Percentiles rank a stretch among this genome's conserved stretches.
Evolutionary conservation across 35 echinoderm and acorn worm species (phyloP).

Genomic region (Nesometra sesokonis): DNA sequence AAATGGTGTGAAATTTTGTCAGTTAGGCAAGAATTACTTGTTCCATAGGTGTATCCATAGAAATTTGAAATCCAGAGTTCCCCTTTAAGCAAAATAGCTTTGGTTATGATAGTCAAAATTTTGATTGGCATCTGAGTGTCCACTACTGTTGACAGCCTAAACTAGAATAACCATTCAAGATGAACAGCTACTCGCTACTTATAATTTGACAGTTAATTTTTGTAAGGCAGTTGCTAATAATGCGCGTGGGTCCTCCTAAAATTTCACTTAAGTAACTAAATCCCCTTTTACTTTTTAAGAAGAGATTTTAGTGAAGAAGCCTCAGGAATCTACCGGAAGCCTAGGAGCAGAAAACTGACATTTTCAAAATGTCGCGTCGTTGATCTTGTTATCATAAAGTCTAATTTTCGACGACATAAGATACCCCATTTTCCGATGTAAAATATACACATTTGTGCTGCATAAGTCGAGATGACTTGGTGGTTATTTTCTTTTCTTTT

Average conservation of each 20-base stretch:
- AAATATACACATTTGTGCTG: not conserved
- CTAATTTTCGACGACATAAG: not conserved
- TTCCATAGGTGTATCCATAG: too few relatives aligned
- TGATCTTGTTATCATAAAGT: not conserved
- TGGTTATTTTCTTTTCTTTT: slow-evolving; percentile 1
- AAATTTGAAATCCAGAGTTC: too few relatives aligned
- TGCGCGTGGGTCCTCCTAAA: not conserved
- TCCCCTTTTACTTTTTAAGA: not conserved
- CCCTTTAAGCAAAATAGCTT: too few relatives aligned
- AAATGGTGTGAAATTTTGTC: too few relatives aligned
- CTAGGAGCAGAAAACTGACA: not conserved
- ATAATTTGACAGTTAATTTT: not conserved
- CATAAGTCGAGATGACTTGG: not conserved
- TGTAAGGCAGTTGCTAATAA: not conserved
- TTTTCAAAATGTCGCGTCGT: not conserved
- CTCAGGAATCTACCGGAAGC: not conserved
- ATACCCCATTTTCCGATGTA: not conserved
- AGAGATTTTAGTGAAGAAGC: not conserved
- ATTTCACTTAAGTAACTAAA: not conserved
- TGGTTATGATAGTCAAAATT: too few relatives aligned
- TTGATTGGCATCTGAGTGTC: too few relatives aligned
- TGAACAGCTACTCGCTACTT: not conserved
- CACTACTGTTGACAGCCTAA: too few relatives aligned
- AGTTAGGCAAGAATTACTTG: too few relatives aligned
- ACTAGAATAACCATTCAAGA: not conserved